Evolutionary conservation across 2,888 invertebrate genomes (phyloP), one percentile per base, ranked within the genome.

Genomic region (Bembecia ichneumoniformis): DNA sequence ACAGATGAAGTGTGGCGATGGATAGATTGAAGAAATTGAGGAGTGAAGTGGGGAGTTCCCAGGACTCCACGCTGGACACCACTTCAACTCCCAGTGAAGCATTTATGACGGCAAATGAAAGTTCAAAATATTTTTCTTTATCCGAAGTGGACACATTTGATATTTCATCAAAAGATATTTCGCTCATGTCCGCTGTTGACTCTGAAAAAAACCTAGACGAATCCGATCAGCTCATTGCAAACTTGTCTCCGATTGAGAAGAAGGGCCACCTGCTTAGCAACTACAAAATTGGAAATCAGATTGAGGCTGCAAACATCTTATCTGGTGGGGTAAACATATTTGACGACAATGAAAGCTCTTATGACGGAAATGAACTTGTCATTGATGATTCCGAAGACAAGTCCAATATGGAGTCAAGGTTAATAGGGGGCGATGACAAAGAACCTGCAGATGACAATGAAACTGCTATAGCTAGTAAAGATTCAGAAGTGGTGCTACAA

Each of bases 311-410:
- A 16, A 87, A 86, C 55, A 87, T 88, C 50, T 58, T 88, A 14
- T 87, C 86, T 1, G 87, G 88, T 10, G 87, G 86, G 53, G 87
- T 87, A 13, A 74, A 83, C 51, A 87, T 88, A 49, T 88, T 88
- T 66, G 87, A 88, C 58, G 86, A 87, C 52, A 86, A 83, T 69
- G 87, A 87, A n/a, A 87, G 83, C 59, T 88, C 88, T 4, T 82
- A 79, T 62, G 88, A 88, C 58, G 88, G 82, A 1, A 70, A 84
- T 60, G 87, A 87, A 54, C 70, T 88, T 14, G 83, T 88, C 15
- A 88, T 88, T 50, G 88, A 88, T 68, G 72, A 74, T n/a, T 52
- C 66, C 10, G 80, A 80, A 50, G 80, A 80, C 1, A 82, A 81
- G 54, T 58, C 63, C 4, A 68, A 59, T 53, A 43, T 62, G 2